Evolutionary conservation across 2,797 vertebrate species (phyloP).

Genomic region (Spea hammondii): DNA sequence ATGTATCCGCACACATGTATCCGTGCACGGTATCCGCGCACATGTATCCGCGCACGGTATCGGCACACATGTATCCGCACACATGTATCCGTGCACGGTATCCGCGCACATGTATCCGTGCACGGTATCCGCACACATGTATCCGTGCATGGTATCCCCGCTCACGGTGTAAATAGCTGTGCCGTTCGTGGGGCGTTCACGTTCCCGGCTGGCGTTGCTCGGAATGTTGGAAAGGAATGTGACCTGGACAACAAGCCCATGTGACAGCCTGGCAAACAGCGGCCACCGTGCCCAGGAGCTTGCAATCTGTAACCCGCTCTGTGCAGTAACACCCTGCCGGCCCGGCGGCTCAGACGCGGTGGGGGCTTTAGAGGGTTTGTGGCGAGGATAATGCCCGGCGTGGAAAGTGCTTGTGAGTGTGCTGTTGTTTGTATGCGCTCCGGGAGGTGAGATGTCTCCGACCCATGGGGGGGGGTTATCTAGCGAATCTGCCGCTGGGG

Average conservation of each 20-base stretch:
- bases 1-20: too few relatives aligned
- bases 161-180: neutral
- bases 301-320: neutral
- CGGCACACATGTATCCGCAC: too few relatives aligned
- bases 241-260: neutral
- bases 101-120: neutral
- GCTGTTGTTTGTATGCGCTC: neutral
- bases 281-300: neutral
- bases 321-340: neutral
- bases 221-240: neutral
- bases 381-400: neutral
- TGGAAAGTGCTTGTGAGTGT: neutral
- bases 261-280: neutral
- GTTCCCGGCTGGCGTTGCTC: neutral
- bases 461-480: constrained; percentile 1
- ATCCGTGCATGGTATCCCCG: neutral
- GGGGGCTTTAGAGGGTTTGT: neutral
- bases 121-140: neutral
- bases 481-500: neutral
- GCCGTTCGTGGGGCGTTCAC: neutral
- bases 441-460: neutral
- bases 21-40: too few relatives aligned
- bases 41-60: too few relatives aligned
- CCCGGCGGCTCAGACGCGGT: neutral
- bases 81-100: neutral